Evolutionary conservation across 2,113 vertebrate genomes (phyloP).

Genomic region (Labeo rohita): DNA sequence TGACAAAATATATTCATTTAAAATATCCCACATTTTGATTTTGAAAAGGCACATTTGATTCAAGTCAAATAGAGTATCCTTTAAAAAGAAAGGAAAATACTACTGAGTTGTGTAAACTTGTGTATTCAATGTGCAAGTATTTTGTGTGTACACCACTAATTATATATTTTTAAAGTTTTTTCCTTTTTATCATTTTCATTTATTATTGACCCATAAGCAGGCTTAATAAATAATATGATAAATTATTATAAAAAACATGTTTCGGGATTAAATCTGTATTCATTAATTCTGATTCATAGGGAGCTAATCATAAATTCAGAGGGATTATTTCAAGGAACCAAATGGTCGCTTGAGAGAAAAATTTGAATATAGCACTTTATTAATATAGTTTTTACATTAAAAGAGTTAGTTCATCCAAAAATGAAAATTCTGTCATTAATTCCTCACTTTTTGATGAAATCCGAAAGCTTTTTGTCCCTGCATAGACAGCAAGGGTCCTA

Average conservation of each 20-base stretch:
- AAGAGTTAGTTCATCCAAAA: too few relatives aligned
- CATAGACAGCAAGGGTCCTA: too few relatives aligned
- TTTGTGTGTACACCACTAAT: neutral
- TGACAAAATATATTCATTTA: neutral
- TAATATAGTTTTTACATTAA: neutral
- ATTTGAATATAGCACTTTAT: neutral
- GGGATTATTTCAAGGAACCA: neutral
- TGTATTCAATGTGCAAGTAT: neutral
- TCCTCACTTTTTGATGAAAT: too few relatives aligned
- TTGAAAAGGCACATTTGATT: neutral
- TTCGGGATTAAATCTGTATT: neutral
- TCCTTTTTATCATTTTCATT: too few relatives aligned
- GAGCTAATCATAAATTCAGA: neutral
- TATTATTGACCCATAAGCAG: neutral
- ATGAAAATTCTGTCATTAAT: too few relatives aligned
- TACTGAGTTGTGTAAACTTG: too few relatives aligned
- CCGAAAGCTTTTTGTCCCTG: too few relatives aligned
- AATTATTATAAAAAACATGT: neutral
- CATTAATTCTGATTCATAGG: too few relatives aligned
- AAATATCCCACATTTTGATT: neutral
- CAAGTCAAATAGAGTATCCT: too few relatives aligned
- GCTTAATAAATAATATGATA: neutral
- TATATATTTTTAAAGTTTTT: neutral
- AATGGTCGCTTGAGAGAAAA: neutral
- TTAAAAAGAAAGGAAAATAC: too few relatives aligned